Base-by-base conservation (phyloP, 2,113 vertebrate genomes). In the Saguinus imperator region DNA sequence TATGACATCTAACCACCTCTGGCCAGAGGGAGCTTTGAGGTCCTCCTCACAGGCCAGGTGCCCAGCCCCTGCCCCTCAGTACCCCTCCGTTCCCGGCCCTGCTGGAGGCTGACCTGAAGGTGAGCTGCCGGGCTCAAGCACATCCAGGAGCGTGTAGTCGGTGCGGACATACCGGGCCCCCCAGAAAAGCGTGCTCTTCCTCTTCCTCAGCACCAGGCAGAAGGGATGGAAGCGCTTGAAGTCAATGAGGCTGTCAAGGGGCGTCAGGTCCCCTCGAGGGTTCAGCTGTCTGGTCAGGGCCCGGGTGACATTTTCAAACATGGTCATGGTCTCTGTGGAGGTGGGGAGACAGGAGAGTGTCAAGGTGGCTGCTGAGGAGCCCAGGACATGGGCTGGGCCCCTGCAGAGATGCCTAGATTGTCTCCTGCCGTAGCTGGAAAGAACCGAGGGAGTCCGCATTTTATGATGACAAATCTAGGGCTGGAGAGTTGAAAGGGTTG, bases 191-290 rank as follows among this genome's bases (percentile, higher is more conserved):
- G 97, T 94, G 73, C 94, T 95, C 82, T 97, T 98, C 77, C 87
- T 94, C 72, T 98, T 98, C 94, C 96, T 95, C 50, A 97, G 94
- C 88, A 98, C 96, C 96, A 98, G 90, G 94, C 97, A 98, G 94
- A 98, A 97, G 50, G 98, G 97, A 10, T 97, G 94, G 97, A 98
- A 98, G 43, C 95, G 93, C 48, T 98, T 92, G 94, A 98, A 97
- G 92, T 98, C 97, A 20, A 98, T 97, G 95, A 98, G 95, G 90
- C 98, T 98, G 94, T 97, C 96, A 0, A 98, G 93, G 7, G 98
- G 97, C 0, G 97, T 94, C 92, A 98, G 95, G 57, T 98, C 97
- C 57, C 98, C 97, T 48, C 80, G 81, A 43, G 98, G 97, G 92
- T 98, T 97, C 21, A 98, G 96, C 79, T 98, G 96, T 85, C 96